These are phyloP conservation scores for Meteorus sp. DNA, from an alignment of 1,140 invertebrate species.

Conservation along the genomic window DNA sequence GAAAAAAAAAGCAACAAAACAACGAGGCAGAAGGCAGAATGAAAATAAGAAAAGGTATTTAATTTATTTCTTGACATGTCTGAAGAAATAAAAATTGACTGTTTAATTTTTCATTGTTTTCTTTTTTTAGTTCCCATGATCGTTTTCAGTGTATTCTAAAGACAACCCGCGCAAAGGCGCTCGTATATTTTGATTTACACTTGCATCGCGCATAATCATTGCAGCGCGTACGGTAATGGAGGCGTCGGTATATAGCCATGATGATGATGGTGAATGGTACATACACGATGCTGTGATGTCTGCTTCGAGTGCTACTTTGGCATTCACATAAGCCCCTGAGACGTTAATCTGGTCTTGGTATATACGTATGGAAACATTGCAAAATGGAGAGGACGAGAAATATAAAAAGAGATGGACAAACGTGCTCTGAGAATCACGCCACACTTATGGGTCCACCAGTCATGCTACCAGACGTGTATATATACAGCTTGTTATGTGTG, in stretches of 20 bases:
- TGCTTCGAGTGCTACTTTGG: slow-evolving; percentile 6
- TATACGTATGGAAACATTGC: not conserved
- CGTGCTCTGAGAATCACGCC: slow-evolving; percentile 20
- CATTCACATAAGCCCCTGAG: slow-evolving; percentile 14
- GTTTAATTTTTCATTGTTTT: no score
- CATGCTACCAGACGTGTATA: not conserved
- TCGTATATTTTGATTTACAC: slow-evolving; percentile 3
- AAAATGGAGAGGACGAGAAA: not conserved
- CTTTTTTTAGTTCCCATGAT: no score
- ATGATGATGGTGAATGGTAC: no score
- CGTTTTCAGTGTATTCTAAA: no score
- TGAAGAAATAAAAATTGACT: not conserved
- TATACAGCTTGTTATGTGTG: no score
- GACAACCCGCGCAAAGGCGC: no score
- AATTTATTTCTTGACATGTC: no score
- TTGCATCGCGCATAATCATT: not conserved
- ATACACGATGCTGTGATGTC: not conserved
- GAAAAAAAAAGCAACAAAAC: no score
- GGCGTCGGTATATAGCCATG: no score
- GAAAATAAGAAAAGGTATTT: no score
- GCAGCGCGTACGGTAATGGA: no score
- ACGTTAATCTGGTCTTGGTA: slow-evolving; percentile 19
- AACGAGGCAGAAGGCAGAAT: no score
- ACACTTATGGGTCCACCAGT: not conserved
- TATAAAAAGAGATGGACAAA: slow-evolving; percentile 8